Base-by-base conservation (phyloP, 2,888 invertebrate genomes). In the Phortica okadai region DNA sequence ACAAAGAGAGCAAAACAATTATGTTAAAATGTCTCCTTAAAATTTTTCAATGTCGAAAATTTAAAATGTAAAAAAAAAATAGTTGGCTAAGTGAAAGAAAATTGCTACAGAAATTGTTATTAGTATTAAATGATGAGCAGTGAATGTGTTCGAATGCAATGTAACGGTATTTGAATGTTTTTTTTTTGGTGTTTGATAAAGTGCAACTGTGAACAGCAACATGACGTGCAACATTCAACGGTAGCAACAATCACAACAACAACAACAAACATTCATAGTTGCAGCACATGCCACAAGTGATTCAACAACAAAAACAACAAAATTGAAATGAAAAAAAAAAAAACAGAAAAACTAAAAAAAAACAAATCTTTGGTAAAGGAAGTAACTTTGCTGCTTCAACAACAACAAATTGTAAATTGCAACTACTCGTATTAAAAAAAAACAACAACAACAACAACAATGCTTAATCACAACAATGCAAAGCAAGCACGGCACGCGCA, bases 141-240 rank as follows among this genome's bases (percentile, higher is more conserved):
- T 66, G 66, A 66, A 66, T 66, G 66, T 66, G 56, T 56, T 10
- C 16, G 56, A 16, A 16, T 56, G 14, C 11, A 16, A 16, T 56
- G 14, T 56, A 16, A 16, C n/a, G 56, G 16, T 14, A 16, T 56
- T 56, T 62, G 62, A 16, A 1, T 25, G 33, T 62, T 16, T 21
- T 21, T n/a, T 14, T 16, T 8, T 16, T 45, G 69, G 45, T 50
- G 45, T 41, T 21, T 64, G 69, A 45, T 45, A 45, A 69, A 16
- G 69, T 45, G 69, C 41, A 50, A 69, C 69, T 69, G 44, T 45
- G 69, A 69, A 69, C 69, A 69, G 21, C 50, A n/a, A 69, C 69
- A 69, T 69, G 69, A 69, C 69, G 69, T 69, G 69, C 69, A 69
- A 69, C 69, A 69, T 69, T 21, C 25, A 69, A 69, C 69, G 41